Evolutionary conservation across 2,113 vertebrate species (phyloP).

Genomic region (Ia io): DNA sequence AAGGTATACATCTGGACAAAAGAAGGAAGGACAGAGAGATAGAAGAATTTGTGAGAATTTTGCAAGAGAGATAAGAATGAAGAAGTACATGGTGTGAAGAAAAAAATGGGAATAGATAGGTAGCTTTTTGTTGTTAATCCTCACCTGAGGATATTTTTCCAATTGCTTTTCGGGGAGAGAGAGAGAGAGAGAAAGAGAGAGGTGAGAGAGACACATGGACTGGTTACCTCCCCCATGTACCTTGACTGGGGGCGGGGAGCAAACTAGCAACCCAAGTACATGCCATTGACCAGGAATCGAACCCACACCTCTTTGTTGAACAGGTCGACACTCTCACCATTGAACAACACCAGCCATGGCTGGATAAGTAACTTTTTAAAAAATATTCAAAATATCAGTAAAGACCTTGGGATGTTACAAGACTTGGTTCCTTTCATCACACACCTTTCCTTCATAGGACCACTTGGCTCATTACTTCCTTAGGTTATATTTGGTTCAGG

Average conservation of each 20-base stretch:
- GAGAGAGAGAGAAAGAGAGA: no score
- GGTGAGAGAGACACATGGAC: no score
- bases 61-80: neutral
- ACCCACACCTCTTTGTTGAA: no score
- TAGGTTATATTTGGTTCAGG: neutral
- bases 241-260: no score
- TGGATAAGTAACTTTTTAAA: neutral
- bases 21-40: neutral
- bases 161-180: no score
- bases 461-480: fast-evolving
- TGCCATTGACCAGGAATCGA: no score
- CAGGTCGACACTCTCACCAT: no score
- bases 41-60: neutral
- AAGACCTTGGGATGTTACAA: neutral
- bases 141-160: no score
- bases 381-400: neutral
- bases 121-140: no score
- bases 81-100: neutral
- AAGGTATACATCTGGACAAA: neutral
- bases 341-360: no score
- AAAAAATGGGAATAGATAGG: neutral
- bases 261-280: no score
- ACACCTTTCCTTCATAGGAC: fast-evolving
- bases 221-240: no score
- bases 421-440: neutral